Percentiles rank a stretch among this genome's conserved stretches.
These are phyloP conservation scores for Orthosia cruda DNA, from an alignment of 2,888 invertebrate genomes.

Conservation along the genomic window DNA sequence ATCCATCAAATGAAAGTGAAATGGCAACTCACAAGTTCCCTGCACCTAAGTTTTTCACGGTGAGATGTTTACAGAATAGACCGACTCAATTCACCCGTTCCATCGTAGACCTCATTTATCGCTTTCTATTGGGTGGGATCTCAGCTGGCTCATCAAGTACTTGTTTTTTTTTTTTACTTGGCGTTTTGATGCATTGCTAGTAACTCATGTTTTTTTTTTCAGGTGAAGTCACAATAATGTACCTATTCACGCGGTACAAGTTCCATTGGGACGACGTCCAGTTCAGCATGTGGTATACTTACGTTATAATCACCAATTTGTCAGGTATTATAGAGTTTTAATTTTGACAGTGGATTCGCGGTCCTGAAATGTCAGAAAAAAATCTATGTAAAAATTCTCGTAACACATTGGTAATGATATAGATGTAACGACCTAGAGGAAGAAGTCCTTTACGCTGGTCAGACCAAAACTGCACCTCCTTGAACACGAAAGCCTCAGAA, in stretches of 20 bases:
- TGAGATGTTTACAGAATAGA: too few relatives aligned
- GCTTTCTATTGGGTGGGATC: neutral
- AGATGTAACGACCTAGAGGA: too few relatives aligned
- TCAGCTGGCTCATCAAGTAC: neutral
- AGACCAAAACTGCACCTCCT: too few relatives aligned
- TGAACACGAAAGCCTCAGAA: too few relatives aligned
- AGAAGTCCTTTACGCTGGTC: too few relatives aligned
- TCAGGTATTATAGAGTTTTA: conserved; percentile 82
- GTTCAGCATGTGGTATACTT: conserved; percentile 91
- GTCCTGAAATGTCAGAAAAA: neutral
- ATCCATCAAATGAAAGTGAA: too few relatives aligned
- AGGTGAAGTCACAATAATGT: conserved; percentile 92
- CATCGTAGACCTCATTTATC: neutral
- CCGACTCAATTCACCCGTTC: neutral
- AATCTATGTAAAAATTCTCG: neutral
- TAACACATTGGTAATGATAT: too few relatives aligned
- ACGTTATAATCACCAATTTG: conserved; percentile 90
- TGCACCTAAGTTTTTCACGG: too few relatives aligned
- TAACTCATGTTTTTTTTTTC: conserved; percentile 63
- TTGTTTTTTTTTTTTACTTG: neutral
- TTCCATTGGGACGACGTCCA: conserved; percentile 92
- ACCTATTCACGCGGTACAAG: conserved; percentile 90
- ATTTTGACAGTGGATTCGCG: neutral
- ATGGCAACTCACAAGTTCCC: too few relatives aligned
- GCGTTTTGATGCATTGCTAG: neutral